Evolutionary conservation across 2,888 invertebrate genomes (phyloP).

Genomic region (Philonicus albiceps): DNA sequence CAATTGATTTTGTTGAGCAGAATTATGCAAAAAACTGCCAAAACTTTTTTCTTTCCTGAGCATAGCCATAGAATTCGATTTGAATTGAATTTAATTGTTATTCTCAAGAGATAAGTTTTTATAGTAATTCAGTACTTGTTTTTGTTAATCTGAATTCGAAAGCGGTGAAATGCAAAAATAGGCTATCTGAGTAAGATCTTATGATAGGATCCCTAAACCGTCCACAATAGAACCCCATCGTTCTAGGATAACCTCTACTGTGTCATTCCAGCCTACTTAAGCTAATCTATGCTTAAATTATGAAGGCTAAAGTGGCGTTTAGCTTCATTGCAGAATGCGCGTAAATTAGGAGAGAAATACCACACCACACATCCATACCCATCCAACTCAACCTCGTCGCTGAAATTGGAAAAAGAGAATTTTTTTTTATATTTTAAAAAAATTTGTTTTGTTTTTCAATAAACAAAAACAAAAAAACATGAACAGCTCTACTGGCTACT

Average conservation of each 20-base stretch:
- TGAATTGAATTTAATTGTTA: too few relatives aligned
- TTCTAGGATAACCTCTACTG: background rate
- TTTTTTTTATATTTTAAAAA: constrained; percentile 37
- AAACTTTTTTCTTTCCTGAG: background rate
- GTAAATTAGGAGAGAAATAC: background rate
- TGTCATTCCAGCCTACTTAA: background rate
- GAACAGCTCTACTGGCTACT: background rate
- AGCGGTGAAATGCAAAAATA: too few relatives aligned
- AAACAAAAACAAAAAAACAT: background rate
- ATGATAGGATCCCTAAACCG: background rate
- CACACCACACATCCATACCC: constrained; percentile 28
- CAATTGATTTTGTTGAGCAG: background rate
- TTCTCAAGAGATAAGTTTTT: too few relatives aligned
- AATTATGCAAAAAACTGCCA: background rate
- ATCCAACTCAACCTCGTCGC: constrained; percentile 36
- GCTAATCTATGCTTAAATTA: background rate
- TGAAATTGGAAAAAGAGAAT: constrained; percentile 45
- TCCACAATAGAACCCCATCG: background rate
- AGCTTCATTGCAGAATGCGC: background rate
- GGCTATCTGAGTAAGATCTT: too few relatives aligned
- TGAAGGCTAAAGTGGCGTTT: background rate
- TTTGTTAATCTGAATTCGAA: too few relatives aligned
- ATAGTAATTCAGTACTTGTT: too few relatives aligned
- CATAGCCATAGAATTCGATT: background rate
- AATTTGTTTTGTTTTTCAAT: background rate